These are phyloP conservation scores for Anguilla japonica DNA, from an alignment of 2,113 vertebrate species.

Conservation along the genomic window DNA sequence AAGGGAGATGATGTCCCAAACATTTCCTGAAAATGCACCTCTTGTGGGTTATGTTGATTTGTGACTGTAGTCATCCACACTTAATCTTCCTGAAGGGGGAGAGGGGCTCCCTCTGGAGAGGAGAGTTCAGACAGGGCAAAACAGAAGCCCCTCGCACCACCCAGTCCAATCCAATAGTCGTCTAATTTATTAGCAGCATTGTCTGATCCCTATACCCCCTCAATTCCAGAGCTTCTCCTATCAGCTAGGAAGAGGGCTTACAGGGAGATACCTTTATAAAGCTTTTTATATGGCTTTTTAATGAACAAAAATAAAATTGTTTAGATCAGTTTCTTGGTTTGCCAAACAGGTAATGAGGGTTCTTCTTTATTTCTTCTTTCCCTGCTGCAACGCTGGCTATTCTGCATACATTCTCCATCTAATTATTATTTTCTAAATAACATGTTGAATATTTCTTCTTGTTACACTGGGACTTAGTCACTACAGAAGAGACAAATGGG, in stretches of 20 bases:
- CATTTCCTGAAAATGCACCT: no score
- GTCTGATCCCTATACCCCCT: no score
- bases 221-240: no score
- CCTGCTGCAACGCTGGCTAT: slow-evolving; percentile 53
- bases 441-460: slow-evolving; percentile 25
- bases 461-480: slow-evolving; percentile 47
- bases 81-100: slow-evolving; percentile 76
- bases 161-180: slow-evolving; percentile 72
- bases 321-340: no score
- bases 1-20: no score
- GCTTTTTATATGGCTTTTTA: slow-evolving; percentile 56
- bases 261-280: no score
- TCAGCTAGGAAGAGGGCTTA: no score
- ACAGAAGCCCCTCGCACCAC: slow-evolving; percentile 49
- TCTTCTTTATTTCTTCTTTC: slow-evolving; percentile 63
- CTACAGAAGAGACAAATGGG: slow-evolving; percentile 40
- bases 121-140: no score
- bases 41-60: slow-evolving; percentile 38
- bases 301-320: no score
- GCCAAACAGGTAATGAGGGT: slow-evolving; percentile 47
- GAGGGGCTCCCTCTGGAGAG: slow-evolving; percentile 52
- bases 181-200: slow-evolving; percentile 70
- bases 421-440: not conserved
- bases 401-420: slow-evolving; percentile 34
- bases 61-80: slow-evolving; percentile 65